Base-by-base conservation (phyloP, 35 echinoderm and acorn worm genomes). In the Amphiura filiformis region DNA sequence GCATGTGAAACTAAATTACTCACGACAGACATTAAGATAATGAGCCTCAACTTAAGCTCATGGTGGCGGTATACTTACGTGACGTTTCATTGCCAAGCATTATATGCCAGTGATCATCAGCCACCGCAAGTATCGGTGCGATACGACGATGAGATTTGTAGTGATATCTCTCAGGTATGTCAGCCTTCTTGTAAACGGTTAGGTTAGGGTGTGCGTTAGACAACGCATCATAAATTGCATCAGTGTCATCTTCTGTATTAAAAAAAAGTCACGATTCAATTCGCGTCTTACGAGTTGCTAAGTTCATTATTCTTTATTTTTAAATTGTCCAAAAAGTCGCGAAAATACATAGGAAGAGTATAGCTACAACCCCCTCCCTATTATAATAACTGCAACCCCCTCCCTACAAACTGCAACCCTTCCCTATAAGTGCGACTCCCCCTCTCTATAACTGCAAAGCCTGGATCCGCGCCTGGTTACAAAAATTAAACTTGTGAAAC, bases 31-130 rank as follows among this genome's bases (percentile, higher is more conserved):
- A n/a, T n/a, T n/a, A n/a, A n/a, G n/a, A n/a, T n/a, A n/a, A n/a
- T n/a, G n/a, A n/a, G n/a, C n/a, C n/a, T n/a, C n/a, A n/a, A n/a
- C n/a, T n/a, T n/a, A n/a, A n/a, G n/a, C n/a, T n/a, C n/a, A n/a
- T n/a, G n/a, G n/a, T n/a, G n/a, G n/a, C n/a, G n/a, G n/a, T n/a
- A n/a, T 52, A 52, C 44, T 52, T 52, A 52, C 44, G 7, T 11
- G 44, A 20, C 44, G 7, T 20, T 20, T 52, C 20, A 11, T 52
- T 52, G 44, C 44, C 44, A 52, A 52, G 20, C 7, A 95, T 84
- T 39, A n/a, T n/a, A n/a, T 87, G 83, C 96, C 96, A 98, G 35
- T 89, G 92, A 56, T 89, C 92, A n/a, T 98, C 80, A 37, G 92
- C 92, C 0, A 92, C 96, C 20, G 91, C 56, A 13, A 98, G 14